These are phyloP conservation scores for Brachycybe producta DNA, from an alignment of 2,888 invertebrate genomes.

Conservation along the genomic window DNA sequence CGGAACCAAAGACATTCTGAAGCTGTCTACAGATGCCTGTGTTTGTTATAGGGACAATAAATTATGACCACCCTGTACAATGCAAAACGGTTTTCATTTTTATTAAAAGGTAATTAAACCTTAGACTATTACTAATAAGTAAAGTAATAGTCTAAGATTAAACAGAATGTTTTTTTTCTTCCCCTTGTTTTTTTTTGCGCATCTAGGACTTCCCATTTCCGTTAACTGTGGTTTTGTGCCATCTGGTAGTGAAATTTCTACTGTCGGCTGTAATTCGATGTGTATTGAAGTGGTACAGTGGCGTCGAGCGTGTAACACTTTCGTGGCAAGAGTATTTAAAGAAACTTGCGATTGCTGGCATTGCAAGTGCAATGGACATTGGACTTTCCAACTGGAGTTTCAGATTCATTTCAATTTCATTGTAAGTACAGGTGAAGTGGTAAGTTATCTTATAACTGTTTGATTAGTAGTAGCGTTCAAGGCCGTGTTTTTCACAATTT, in stretches of 20 bases:
- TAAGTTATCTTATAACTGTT: neutral
- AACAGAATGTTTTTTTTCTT: constrained; percentile 1
- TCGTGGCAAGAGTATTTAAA: constrained; percentile 64
- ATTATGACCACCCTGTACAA: too few relatives aligned
- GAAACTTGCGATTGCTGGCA: constrained; percentile 56
- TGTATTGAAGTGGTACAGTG: constrained; percentile 42
- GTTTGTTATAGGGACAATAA: too few relatives aligned
- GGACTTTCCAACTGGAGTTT: constrained; percentile 98
- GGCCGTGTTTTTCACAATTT: too few relatives aligned
- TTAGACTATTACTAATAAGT: too few relatives aligned
- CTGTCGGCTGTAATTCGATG: constrained; percentile 57
- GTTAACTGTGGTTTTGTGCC: constrained; percentile 75
- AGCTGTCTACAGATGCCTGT: too few relatives aligned
- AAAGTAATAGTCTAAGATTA: neutral
- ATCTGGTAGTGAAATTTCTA: constrained; percentile 75
- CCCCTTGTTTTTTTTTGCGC: neutral
- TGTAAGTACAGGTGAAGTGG: constrained; percentile 44
- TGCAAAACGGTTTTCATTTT: too few relatives aligned
- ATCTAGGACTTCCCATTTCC: constrained; percentile 58
- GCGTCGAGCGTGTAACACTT: constrained; percentile 52
- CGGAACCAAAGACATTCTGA: too few relatives aligned
- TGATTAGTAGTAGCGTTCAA: neutral
- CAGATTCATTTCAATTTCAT: constrained; percentile 81
- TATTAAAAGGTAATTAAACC: too few relatives aligned
- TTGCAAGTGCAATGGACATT: constrained; percentile 91